Evolutionary conservation across 2,888 invertebrate genomes (phyloP).

Genomic region (Yponomeuta plumbellus): DNA sequence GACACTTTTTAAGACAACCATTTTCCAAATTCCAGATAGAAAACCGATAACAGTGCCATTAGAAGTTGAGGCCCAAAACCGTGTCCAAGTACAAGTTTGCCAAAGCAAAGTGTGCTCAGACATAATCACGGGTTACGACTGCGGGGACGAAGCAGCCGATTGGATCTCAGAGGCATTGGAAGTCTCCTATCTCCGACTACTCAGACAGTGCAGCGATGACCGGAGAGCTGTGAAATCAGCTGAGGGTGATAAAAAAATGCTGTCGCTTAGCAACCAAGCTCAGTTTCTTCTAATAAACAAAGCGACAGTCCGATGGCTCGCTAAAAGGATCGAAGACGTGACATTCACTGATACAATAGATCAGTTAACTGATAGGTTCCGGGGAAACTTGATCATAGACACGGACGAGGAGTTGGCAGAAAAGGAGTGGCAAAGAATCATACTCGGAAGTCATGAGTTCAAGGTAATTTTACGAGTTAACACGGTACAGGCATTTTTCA

Average conservation of each 20-base stretch:
- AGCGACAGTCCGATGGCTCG: conserved; percentile 85
- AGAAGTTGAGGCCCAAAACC: conserved; percentile 37
- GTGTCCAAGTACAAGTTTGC: conserved; percentile 69
- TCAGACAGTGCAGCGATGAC: conserved; percentile 75
- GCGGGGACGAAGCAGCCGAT: conserved; percentile 85
- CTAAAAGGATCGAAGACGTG: conserved; percentile 74
- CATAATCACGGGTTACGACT: conserved; percentile 86
- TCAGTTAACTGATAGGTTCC: conserved; percentile 85
- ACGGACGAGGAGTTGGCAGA: conserved; percentile 86
- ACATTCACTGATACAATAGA: conserved; percentile 69
- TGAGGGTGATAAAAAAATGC: conserved; percentile 37
- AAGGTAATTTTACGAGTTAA: conserved; percentile 65
- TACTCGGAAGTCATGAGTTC: conserved; percentile 80
- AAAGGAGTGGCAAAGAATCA: conserved; percentile 80
- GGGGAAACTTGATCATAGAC: conserved; percentile 92
- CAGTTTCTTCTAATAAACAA: conserved; percentile 89
- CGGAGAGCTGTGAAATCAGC: conserved; percentile 43
- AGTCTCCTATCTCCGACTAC: conserved; percentile 80
- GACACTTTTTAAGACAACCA: background rate
- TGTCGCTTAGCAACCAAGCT: conserved; percentile 87
- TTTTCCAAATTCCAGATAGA: conserved; percentile 61
- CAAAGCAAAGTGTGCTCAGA: conserved; percentile 92
- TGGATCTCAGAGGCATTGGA: conserved; percentile 89
- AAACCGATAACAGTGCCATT: conserved; percentile 72
- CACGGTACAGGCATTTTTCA: background rate